Base-by-base conservation (phyloP, 2,113 vertebrate species). In the Dipodomys stephensi region DNA sequence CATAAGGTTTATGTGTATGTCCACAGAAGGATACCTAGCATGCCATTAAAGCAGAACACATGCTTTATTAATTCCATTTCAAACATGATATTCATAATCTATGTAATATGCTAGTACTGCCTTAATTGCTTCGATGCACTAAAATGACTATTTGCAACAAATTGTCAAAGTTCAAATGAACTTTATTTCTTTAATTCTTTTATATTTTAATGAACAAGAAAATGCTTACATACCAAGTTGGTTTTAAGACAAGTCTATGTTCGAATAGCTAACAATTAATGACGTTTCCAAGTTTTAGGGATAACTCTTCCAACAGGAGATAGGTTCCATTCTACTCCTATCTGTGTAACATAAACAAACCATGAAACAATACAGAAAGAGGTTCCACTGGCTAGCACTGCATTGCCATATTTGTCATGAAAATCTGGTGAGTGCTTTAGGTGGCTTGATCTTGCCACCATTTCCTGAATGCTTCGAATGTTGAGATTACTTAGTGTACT, bases 281-380 rank as follows among this genome's bases (percentile, higher is more conserved):
- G 80, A 1, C 94, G 20, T n/a, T 95, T 99, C 99, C 99, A 99
- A 35, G 97, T 91, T 74, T 98, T 98, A 0, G 99, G 99, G 71
- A 97, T 98, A 39, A 99, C 1, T 98, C 96, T 99, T 73, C 99
- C 98, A 6, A 99, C 87, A 6, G 99, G 99, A 44, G 99, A 99
- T n/a, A 98, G 6, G 89, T 99, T 99, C 99, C 99, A 99, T 32
- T 89, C 39, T 3, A 99, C 94, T 7, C 99, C 99, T 30, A 97
- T 97, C 53, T 98, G 96, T 85, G 99, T 99, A 1, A 97, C 0
- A 39, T 98, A 62, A 83, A 80, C 57, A 6, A 76, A 1, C 94
- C 74, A 96, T 0, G 53, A 25, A 68, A 30, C 25, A 68, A 81
- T 18, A 93, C 95, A 96, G 67, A 96, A 97, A 83, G 22, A 0